phyloP scores from a whole-genome alignment of 2,797 vertebrate genomes.

The Poecilia velifera region DNA sequence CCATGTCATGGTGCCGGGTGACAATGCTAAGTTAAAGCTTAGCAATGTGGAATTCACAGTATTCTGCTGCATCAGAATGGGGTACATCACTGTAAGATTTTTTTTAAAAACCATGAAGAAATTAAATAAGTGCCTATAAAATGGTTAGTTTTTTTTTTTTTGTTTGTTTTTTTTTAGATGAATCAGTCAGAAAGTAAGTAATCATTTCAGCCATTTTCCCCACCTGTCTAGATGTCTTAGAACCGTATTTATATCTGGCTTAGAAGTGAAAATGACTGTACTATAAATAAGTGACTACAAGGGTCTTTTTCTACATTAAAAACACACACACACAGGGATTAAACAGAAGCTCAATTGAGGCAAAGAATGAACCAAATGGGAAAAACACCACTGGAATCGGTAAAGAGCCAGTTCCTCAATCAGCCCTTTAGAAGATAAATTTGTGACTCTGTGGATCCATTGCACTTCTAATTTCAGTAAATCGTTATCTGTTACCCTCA shows the following conservation, averaged over 20 bases:
- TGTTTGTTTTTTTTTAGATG: no score
- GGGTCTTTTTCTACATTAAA: not conserved
- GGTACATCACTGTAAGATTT: not conserved
- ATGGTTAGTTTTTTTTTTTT: no score
- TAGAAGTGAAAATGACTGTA: not conserved
- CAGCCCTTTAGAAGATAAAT: slow-evolving; percentile 55
- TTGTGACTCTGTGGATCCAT: slow-evolving; percentile 56
- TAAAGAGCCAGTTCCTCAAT: slow-evolving; percentile 47
- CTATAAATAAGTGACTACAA: not conserved
- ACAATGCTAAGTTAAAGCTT: not conserved
- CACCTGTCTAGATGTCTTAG: not conserved
- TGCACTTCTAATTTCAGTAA: slow-evolving; percentile 64
- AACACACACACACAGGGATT: slow-evolving; percentile 18
- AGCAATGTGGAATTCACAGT: not conserved
- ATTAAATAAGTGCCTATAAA: not conserved
- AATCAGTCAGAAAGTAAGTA: not conserved
- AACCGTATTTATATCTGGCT: not conserved
- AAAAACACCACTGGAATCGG: slow-evolving; percentile 30
- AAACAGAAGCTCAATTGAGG: slow-evolving; percentile 1
- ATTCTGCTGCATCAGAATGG: not conserved
- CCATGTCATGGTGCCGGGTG: no score
- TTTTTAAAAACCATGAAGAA: not conserved
- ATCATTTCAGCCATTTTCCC: not conserved
- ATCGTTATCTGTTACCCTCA: slow-evolving; percentile 53
- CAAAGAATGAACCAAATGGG: slow-evolving; percentile 28